Base-by-base conservation (phyloP, 2,113 vertebrate genomes). In the Vombatus ursinus region DNA sequence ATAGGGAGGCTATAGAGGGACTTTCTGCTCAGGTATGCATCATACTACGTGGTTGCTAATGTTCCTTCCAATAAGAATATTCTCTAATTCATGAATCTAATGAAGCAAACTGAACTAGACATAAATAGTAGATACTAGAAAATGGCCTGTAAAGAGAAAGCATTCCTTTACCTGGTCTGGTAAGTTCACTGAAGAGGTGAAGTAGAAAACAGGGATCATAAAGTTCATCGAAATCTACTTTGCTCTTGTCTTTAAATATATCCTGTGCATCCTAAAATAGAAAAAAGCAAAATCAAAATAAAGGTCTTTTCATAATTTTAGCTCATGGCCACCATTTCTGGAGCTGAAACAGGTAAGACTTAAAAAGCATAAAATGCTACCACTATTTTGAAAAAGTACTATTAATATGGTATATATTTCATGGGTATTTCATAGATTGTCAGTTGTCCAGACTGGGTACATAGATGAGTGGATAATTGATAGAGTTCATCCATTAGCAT, bases 191-290 rank as follows among this genome's bases (percentile, higher is more conserved):
- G 94, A 99, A 99, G 14, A 99, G 99, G 68, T 99, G 99, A 52
- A 99, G 97, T 0, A 99, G 99, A 96, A 99, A 99, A 98, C 99
- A 99, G 8, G 99, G 99, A 97, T 99, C 99, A 0, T 99, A 99
- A 52, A 99, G 97, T 95, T 97, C 97, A 50, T 96, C 94, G 1
- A 98, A 97, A 89, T 98, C 98, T 93, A 98, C 94, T 3, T 96
- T 95, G 2, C 89, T 97, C 44, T 97, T 93, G 84, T 98, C 98
- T 96, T 94, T 97, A 92, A 98, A 99, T 0, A 99, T 68, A 1
- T 98, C 98, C 54, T 98, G 96, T 0, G 94, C 52, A 0, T 98
- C 99, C 99, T 99, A 96, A 94, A 98, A 98, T 0, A 93, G 96
- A 28, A 53, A 53, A 0, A 92, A 51, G 91, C 0, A 92, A 91